Evolutionary conservation across 2,888 invertebrate species (phyloP), one percentile per base, ranked within the genome.

Genomic region (Sycophila texana): DNA sequence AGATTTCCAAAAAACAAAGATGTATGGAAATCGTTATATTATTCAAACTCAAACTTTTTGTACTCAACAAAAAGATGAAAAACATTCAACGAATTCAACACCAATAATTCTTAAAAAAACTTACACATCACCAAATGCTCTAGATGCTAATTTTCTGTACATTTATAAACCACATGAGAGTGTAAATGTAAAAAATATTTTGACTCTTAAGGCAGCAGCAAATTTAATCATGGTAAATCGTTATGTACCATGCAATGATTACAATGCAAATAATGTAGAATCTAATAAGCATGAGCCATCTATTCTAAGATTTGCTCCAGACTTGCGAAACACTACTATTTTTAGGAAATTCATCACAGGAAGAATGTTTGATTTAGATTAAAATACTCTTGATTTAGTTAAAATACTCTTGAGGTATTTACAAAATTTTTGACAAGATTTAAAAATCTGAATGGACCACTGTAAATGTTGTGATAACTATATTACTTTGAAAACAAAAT

Each of bases 221-320:
- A 86, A 88, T 61, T 83, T 89, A n/a, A 83, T 88, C 18, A 53
- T 74, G 2, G 75, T 86, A n/a, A 86, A 88, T 83, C 85, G 84
- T 22, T 88, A 88, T 73, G 84, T 84, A 65, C 74, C 81, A 39
- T 88, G 88, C 75, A 80, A 82, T 49, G 74, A 85, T 74, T 79
- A 75, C 49, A 81, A 83, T 79, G 66, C 72, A 16, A 55, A 74
- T 58, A 81, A 72, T 60, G 12, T 77, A 30, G 72, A 79, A 49
- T 60, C 63, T 39, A 70, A 74, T 58, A 77, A 74, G 74, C 91
- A 92, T 85, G 93, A 92, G 87, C 91, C 91, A 79, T 91, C 92
- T 60, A 92, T 92, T 90, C 87, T 91, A 51, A 92, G 92, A 83
- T 92, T 92, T 87, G 91, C 91, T 0, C 91, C 91, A 77, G 90